Base-by-base conservation (phyloP, 2,888 invertebrate species). In the Apodemia zela region DNA sequence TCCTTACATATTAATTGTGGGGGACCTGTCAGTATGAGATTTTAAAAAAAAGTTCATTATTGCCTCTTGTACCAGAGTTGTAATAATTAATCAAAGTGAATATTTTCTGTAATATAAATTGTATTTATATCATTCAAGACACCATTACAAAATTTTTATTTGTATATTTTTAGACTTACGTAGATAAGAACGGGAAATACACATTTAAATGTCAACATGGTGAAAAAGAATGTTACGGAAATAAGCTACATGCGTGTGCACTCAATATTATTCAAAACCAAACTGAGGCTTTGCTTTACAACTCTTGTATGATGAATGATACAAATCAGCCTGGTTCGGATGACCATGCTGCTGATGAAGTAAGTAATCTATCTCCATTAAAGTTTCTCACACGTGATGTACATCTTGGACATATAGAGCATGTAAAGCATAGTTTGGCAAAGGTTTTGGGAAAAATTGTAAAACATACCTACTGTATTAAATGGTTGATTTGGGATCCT, bases 201-300 rank as follows among this genome's bases (percentile, higher is more conserved):
- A 67, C 62, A 66, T 96, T 97, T 78, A 85, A 83, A 10, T 97
- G 97, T 76, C 97, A 97, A 76, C 97, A 97, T 80, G 95, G 95
- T 1, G 76, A 80, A 5, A 73, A 85, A 0, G 96, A 97, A 83
- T 97, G 97, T 77, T 92, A 94, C 71, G 96, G 95, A 0, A 97
- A 97, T 80, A 96, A 93, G 73, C 93, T 96, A 64, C 97, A 97
- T 79, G 95, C 96, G 0, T 97, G 97, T 80, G 93, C 93, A 0
- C 92, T 95, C 60, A 91, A 95, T 69, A 75, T 89, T 17, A 83
- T 96, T n/a, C 84, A 59, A 18, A 93, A 95, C 76, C 84, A 86
- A n/a, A 84, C 92, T 2, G 73, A 85, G 49, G 92, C 93, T 60
- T 75, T 96, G 8, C 84, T 94, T 72, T 94, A 94, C 73, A 92